Conservation (phyloP, 1,140 invertebrate species). For the Latrodectus geometricus region DNA sequence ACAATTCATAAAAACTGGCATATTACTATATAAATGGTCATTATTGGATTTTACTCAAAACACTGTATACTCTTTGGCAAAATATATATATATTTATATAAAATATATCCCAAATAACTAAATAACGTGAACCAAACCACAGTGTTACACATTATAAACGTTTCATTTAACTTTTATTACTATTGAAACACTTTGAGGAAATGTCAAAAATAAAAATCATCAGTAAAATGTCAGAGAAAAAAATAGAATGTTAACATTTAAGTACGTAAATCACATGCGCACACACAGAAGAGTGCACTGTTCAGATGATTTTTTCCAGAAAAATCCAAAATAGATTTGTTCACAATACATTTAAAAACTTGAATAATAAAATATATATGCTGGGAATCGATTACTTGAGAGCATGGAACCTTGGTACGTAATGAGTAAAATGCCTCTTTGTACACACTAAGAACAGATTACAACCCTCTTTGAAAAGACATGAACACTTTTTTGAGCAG, state of each 20-base stretch:
- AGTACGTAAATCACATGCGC: conserved; percentile 61
- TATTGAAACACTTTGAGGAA: conserved; percentile 62
- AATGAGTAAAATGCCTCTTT: conserved; percentile 28
- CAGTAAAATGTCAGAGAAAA: conserved; percentile 53
- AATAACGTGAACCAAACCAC: conserved; percentile 61
- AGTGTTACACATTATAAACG: conserved; percentile 60
- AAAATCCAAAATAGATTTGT: conserved; percentile 62
- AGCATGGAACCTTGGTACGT: conserved; percentile 60
- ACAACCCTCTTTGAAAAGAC: conserved; percentile 38
- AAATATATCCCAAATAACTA: conserved; percentile 63
- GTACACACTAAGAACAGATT: conserved; percentile 48
- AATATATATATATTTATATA: conserved; percentile 63
- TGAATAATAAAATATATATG: conserved; percentile 63
- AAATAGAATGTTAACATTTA: conserved; percentile 50
- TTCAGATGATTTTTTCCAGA: conserved; percentile 32
- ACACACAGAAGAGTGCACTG: not conserved
- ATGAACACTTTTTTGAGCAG: conserved; percentile 58
- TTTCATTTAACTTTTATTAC: conserved; percentile 59
- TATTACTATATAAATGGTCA: conserved; percentile 62
- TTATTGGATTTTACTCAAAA: conserved; percentile 63
- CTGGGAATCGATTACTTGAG: conserved; percentile 58
- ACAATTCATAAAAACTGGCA: conserved; percentile 62
- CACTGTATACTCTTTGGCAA: conserved; percentile 63
- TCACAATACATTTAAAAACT: conserved; percentile 62
- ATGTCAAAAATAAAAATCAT: conserved; percentile 60